phyloP scores from a whole-genome alignment of 2,797 vertebrate species.

The Acanthornis magna region DNA sequence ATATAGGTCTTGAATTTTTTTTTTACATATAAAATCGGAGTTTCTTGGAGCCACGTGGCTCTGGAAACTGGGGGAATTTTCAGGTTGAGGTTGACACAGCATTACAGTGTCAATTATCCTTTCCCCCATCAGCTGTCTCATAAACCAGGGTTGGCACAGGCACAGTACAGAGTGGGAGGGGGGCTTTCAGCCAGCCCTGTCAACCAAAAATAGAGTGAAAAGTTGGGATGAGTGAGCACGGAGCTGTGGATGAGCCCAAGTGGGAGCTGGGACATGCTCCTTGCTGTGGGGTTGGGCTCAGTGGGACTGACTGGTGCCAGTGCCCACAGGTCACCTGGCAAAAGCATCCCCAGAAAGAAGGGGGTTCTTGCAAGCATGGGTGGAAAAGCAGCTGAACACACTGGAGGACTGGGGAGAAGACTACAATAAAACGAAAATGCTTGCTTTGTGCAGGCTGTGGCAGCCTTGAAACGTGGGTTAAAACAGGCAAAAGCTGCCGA shows the following conservation, averaged over 20 bases:
- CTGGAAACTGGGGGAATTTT: background rate
- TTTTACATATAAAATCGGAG: background rate
- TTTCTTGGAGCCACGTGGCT: background rate
- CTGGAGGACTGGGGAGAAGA: background rate
- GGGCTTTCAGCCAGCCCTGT: background rate
- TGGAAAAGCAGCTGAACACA: background rate
- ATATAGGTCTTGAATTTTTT: background rate
- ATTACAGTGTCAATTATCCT: background rate
- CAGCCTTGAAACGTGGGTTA: background rate
- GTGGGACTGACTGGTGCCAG: background rate
- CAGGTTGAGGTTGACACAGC: background rate
- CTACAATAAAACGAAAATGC: background rate
- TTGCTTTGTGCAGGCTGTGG: background rate
- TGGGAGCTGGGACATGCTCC: fast-evolving
- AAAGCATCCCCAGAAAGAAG: background rate
- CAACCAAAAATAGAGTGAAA: background rate
- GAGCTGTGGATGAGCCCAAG: background rate
- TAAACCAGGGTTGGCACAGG: background rate
- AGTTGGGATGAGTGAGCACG: background rate
- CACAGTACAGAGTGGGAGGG: fast-evolving
- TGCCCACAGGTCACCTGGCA: background rate
- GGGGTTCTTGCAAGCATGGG: background rate
- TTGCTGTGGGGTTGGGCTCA: background rate
- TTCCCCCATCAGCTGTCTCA: background rate
- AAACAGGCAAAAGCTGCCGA: background rate